Evolutionary conservation across 2,888 invertebrate genomes (phyloP), one percentile per base, ranked within the genome.

Genomic region (Drosophila affinis): DNA sequence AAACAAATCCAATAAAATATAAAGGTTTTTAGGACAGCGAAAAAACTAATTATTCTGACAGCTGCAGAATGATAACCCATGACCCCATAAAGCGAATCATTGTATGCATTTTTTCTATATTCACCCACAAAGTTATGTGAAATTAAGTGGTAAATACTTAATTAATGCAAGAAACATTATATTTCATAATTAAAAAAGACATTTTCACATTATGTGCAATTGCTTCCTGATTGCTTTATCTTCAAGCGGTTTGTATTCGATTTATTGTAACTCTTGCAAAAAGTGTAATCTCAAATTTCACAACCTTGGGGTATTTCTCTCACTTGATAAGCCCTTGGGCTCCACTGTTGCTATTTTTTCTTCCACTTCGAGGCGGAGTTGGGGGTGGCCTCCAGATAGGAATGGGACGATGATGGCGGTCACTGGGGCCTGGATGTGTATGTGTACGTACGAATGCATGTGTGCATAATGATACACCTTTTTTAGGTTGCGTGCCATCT

Each of bases 401-500:
- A 39, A 39, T n/a, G 39, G 39, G 39, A 39, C 34, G 49, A 47
- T 60, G 54, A 55, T 61, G 72, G 76, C 39, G 85, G 79, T 79
- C 68, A 84, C 14, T 62, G 47, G 17, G 24, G 39, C 10, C 27
- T 21, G 21, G 21, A 21, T 21, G 21, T 21, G 49, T 27, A 53
- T 27, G 44, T 55, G 17, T 57, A 54, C 46, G 51, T 54, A 44
- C n/a, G 46, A 46, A 53, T 54, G 55, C 34, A 48, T 67, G 62
- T 62, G 71, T 53, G 46, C 52, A 69, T 67, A 72, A 72, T 61
- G 64, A 67, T 63, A 69, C 63, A 70, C 56, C 67, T 61, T 58
- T 21, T 32, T 49, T 56, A 51, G 51, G 62, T 82, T 78, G 80
- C 86, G 77, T 87, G 88, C 63, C 76, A 64, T 56, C 62, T 62